Evolutionary conservation across 2,888 invertebrate species (phyloP), one percentile per base, ranked within the genome.

Genomic region (Hecatera dysodea): DNA sequence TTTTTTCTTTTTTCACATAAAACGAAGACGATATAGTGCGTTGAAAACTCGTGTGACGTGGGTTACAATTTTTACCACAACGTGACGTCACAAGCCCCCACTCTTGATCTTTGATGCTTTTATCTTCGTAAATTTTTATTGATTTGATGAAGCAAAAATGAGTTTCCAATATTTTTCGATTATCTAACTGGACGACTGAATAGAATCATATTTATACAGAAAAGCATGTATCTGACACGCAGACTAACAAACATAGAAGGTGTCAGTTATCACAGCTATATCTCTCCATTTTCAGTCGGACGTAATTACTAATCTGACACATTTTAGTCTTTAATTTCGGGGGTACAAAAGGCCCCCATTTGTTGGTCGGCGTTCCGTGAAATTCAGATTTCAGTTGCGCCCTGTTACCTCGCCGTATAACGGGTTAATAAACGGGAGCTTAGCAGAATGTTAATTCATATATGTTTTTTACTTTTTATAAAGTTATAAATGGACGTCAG

Each of bases 341-440:
- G 55, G 82, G 71, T 66, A 77, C 81, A 82, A 85, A 88, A 74
- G 78, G 67, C 80, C 83, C 81, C 83, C 80, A 85, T 89, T 89
- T 87, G 81, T 78, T 81, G 86, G 84, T 75, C 74, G 82, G 81
- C 81, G 84, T 86, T 80, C 81, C 86, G 77, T 88, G 86, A 85
- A 88, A 88, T 87, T 87, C 89, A 87, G 87, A 87, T 87, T 88
- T 85, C 87, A 84, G 87, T 84, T 83, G 75, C 88, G 85, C 87
- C 71, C 86, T 86, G 89, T 88, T 90, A 87, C 87, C 85, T 86
- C 79, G 79, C 70, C 52, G 67, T 77, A 84, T 83, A 85, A 84
- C 83, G 86, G 88, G 83, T 87, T 88, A 84, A 85, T 85, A 85
- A 85, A 85, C 78, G 72, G 70, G 64, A 81, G 84, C 80, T 86